A percentile compares a stretch with the other conserved stretches of the same genome.
Conservation (phyloP, 2,797 vertebrate genomes). For the Enteromius mattozi region DNA sequence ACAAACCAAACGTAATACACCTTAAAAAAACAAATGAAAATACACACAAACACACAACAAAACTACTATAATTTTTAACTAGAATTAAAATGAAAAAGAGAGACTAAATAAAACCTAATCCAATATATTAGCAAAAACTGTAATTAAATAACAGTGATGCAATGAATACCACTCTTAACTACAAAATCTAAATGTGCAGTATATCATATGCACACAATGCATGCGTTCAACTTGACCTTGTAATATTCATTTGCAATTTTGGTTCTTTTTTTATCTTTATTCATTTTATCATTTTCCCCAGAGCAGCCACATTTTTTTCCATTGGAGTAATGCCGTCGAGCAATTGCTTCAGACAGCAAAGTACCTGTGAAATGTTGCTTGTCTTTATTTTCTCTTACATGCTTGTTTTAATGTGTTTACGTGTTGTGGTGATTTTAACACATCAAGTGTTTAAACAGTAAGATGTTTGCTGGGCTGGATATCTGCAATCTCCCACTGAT, state of each 20-base stretch:
- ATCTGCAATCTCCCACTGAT: neutral
- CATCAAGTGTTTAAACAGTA: neutral
- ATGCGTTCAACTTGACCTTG: neutral
- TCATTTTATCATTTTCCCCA: neutral
- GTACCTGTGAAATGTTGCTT: neutral
- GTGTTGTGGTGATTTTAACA: neutral
- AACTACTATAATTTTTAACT: no score
- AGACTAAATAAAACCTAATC: neutral
- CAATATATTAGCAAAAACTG: neutral
- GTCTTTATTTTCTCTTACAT: neutral
- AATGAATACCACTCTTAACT: neutral
- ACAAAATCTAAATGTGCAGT: neutral
- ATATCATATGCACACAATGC: neutral
- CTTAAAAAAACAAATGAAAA: neutral
- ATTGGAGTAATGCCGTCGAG: neutral
- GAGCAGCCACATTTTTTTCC: neutral
- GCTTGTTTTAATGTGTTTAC: slow-evolving; percentile 7
- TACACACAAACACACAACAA: neutral
- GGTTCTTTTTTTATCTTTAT: neutral
- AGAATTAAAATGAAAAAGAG: neutral
- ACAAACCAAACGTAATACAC: neutral
- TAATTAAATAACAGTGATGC: neutral
- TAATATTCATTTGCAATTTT: neutral
- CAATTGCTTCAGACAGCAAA: neutral
- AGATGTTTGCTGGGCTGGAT: neutral